Evolutionary conservation across 2,888 invertebrate species (phyloP).

Genomic region (Erebia aethiops): DNA sequence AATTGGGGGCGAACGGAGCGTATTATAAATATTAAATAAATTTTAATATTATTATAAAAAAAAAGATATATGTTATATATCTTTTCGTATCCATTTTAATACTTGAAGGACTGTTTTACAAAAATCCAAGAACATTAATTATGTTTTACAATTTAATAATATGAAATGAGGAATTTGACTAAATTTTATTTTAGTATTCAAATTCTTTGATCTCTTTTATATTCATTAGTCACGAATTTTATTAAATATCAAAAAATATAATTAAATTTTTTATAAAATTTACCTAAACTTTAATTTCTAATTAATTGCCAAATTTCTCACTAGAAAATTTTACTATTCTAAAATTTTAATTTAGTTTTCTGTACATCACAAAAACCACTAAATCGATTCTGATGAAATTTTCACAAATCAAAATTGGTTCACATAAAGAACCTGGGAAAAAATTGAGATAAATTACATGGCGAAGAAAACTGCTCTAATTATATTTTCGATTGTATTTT

Average conservation of each 20-base stretch:
- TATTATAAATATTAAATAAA: constrained; percentile 19
- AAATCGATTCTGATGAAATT: not conserved
- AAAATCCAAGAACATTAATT: not conserved
- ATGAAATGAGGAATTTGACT: not conserved
- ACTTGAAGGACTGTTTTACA: constrained; percentile 2
- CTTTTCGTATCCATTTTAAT: constrained; percentile 3
- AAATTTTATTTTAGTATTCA: not conserved
- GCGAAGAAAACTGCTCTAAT: not conserved
- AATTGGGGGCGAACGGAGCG: constrained; percentile 19
- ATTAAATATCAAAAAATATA: not conserved
- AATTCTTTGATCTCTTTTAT: no score
- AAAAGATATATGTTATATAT: constrained; percentile 2
- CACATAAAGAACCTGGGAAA: not conserved
- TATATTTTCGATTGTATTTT: not conserved
- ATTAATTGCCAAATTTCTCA: constrained; percentile 5
- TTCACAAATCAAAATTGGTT: not conserved
- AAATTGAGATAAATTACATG: no score
- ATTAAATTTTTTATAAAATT: not conserved
- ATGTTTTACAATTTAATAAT: not conserved
- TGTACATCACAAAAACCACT: not conserved
- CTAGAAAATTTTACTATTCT: constrained; percentile 3
- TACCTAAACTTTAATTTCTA: not conserved
- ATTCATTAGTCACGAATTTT: not conserved
- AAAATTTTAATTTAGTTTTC: no score
- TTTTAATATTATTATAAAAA: not conserved